phyloP scores from a whole-genome alignment of 2,797 vertebrate genomes.

The Sebastes nivosus region DNA sequence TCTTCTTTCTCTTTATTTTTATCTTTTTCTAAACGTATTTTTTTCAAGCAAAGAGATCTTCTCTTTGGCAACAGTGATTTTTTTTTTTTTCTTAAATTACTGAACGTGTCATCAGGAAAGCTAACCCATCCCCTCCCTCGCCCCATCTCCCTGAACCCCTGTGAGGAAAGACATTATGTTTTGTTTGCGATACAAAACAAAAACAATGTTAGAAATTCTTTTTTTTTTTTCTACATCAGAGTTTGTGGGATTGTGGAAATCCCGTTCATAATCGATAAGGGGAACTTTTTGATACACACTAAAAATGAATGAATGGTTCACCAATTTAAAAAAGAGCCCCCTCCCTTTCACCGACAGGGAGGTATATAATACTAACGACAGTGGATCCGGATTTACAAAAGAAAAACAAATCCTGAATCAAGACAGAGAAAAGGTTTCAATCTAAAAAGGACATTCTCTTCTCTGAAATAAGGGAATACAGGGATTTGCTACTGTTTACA shows the following conservation, averaged over 20 bases:
- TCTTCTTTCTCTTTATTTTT: constrained; percentile 96
- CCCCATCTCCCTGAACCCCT: constrained; percentile 91
- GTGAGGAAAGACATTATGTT: constrained; percentile 94
- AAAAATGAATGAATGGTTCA: constrained; percentile 96
- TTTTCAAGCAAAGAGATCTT: constrained; percentile 99
- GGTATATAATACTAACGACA: constrained; percentile 97
- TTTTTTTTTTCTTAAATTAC: constrained; percentile 91
- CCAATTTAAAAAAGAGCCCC: constrained; percentile 98
- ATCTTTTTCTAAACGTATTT: constrained; percentile 99
- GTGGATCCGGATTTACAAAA: constrained; percentile 97
- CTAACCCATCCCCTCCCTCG: constrained; percentile 89
- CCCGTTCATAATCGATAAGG: constrained; percentile 86
- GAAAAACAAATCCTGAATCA: constrained; percentile 97
- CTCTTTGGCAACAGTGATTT: constrained; percentile 99
- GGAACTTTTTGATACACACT: constrained; percentile 89
- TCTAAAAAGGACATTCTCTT: constrained; percentile 99
- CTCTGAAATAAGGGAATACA: constrained; percentile 92
- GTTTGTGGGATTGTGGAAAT: constrained; percentile 86
- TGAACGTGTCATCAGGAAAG: constrained; percentile 95
- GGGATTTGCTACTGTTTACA: constrained; percentile 89
- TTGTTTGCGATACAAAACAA: constrained; percentile 99
- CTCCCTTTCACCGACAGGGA: constrained; percentile 84
- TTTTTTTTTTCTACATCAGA: constrained; percentile 85
- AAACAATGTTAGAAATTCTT: constrained; percentile 92
- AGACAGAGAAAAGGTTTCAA: constrained; percentile 93